Percentiles rank a stretch among this genome's conserved stretches.
Conservation (phyloP, 2,797 vertebrate species). For the Sebastes baramenuke region DNA sequence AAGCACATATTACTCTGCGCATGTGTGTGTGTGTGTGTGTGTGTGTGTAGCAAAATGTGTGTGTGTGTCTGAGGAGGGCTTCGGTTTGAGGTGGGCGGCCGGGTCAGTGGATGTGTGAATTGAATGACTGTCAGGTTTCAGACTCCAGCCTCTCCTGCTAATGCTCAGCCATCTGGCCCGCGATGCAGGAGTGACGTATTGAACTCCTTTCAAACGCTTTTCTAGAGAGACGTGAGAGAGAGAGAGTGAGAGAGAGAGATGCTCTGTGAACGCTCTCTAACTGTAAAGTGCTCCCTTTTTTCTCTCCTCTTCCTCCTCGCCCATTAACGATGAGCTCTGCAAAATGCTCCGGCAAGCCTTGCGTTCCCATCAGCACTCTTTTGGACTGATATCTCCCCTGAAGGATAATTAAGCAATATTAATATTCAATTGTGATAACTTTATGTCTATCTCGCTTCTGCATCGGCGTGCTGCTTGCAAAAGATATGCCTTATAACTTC, state of each 20-base stretch:
- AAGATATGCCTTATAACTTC: slow-evolving; percentile 53
- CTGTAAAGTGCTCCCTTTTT: slow-evolving; percentile 37
- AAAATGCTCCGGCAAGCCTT: slow-evolving; percentile 52
- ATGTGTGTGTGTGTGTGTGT: background rate
- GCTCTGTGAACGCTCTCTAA: slow-evolving; percentile 28
- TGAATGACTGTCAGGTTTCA: slow-evolving; percentile 62
- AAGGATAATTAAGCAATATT: slow-evolving; percentile 75
- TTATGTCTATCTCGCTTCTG: slow-evolving; percentile 40
- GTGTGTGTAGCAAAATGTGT: background rate
- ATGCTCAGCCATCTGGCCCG: slow-evolving; percentile 48
- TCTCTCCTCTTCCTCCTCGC: slow-evolving; percentile 6
- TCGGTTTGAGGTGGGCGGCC: slow-evolving; percentile 35
- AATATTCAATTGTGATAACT: slow-evolving; percentile 69
- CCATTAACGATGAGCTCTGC: slow-evolving; percentile 58
- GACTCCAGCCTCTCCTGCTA: slow-evolving; percentile 43
- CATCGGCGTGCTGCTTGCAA: slow-evolving; percentile 33
- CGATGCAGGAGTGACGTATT: slow-evolving; percentile 24
- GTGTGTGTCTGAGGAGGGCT: background rate
- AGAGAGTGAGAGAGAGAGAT: background rate
- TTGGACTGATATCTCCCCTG: slow-evolving; percentile 60
- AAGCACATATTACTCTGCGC: slow-evolving; percentile 49
- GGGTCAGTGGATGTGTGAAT: slow-evolving; percentile 64
- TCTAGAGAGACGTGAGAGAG: slow-evolving; percentile 1
- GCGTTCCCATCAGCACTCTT: slow-evolving; percentile 46
- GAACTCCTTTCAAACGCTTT: slow-evolving; percentile 43